Evolutionary conservation across 2,888 invertebrate species (phyloP), one percentile per base, ranked within the genome.

Genomic region (Galerucella nymphaeae): DNA sequence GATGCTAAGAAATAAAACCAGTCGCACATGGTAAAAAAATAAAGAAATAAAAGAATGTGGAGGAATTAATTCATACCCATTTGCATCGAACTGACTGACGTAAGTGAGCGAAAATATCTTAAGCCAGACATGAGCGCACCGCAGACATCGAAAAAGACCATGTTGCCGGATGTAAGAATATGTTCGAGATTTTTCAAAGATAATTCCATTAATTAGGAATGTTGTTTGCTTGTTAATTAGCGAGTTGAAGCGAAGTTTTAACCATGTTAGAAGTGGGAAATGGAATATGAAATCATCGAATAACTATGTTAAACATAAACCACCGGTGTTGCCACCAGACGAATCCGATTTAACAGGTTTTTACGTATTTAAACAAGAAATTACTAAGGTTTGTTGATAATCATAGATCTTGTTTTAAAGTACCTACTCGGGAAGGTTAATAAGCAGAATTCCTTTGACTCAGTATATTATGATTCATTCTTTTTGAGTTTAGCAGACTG

Each of bases 101-200:
- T 61, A 61, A 61, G 61, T 61, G 13, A 59, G 61, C 61, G 61
- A 61, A 61, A 61, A 61, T 61, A 61, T 38, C 38, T 16, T 16
- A 16, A 53, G 61, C 41, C 61, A 61, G 61, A 61, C 61, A 61
- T 42, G 41, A 61, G 38, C 38, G 61, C 16, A 61, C 42, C 14
- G 41, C 42, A 16, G 61, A 53, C 53, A 53, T 53, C 53, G 41
- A 61, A 30, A 61, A 4, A 45, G 38, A 42, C 38, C 42, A 10
- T 61, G 61, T 61, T 61, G 61, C 61, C 61, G 61, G 61, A 61
- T 61, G 61, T 61, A 38, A 61, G 38, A 18, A 5, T 59, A 38
- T 38, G 38, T 61, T 61, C 38, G 38, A 61, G 16, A 61, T 61
- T 42, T 23, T 61, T 9, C 41, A 61, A 11, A 42, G 41, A 42